Percentiles rank a stretch among this genome's conserved stretches.
Evolutionary conservation across 2,888 invertebrate genomes (phyloP).

Genomic region (Andrena hattorfiana): DNA sequence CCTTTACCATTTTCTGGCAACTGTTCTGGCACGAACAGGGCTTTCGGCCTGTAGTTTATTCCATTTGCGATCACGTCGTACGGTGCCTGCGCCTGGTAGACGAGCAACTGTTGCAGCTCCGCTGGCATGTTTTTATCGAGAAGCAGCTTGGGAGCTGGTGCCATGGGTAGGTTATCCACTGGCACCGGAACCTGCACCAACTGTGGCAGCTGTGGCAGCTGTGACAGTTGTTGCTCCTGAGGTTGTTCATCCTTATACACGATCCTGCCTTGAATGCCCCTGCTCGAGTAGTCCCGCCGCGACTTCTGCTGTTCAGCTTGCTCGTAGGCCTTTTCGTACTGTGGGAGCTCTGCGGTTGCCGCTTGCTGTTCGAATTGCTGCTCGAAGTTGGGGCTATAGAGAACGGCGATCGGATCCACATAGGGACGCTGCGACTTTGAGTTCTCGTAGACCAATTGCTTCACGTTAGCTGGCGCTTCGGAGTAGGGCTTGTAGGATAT

Average conservation of each 20-base stretch:
- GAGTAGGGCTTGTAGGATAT: conserved; percentile 64
- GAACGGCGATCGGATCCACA: conserved; percentile 78
- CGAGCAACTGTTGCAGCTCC: conserved; percentile 78
- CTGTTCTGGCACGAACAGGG: conserved; percentile 79
- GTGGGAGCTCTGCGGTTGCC: conserved; percentile 33
- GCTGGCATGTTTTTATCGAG: conserved; percentile 75
- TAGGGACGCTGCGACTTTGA: conserved; percentile 78
- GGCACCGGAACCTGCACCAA: conserved; percentile 72
- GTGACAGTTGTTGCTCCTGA: conserved; percentile 34
- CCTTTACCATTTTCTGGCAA: conserved; percentile 74
- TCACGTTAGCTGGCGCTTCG: conserved; percentile 76
- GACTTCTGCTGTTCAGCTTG: conserved; percentile 33
- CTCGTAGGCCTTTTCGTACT: conserved; percentile 44
- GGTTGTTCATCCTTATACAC: conserved; percentile 70
- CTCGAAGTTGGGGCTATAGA: conserved; percentile 67
- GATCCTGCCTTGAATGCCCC: conserved; percentile 62
- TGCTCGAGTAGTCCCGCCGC: conserved; percentile 43
- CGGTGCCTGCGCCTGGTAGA: conserved; percentile 80
- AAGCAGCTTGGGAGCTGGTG: conserved; percentile 69
- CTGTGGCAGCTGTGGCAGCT: conserved; percentile 33
- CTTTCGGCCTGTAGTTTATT: conserved; percentile 78
- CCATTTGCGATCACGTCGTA: conserved; percentile 82
- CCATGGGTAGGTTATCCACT: conserved; percentile 70
- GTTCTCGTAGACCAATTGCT: conserved; percentile 74
- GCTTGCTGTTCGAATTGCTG: conserved; percentile 51